Evolutionary conservation across 2,888 invertebrate species (phyloP).

Genomic region (Drosophila neonasuta): DNA sequence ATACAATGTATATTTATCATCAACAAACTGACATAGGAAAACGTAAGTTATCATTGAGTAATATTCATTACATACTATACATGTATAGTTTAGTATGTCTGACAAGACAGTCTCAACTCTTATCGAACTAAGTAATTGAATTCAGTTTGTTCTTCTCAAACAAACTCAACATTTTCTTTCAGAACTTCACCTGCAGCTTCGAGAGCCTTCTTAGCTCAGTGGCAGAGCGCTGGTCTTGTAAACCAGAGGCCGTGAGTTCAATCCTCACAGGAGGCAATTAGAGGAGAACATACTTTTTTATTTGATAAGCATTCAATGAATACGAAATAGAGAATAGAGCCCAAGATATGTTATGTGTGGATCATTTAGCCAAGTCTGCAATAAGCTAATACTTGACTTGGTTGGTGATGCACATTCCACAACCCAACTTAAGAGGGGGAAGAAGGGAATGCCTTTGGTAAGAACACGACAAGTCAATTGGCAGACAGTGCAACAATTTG

Average conservation of each 20-base stretch:
- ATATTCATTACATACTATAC: too few relatives aligned
- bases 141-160: neutral
- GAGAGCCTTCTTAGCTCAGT: slow-evolving; percentile 92
- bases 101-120: neutral
- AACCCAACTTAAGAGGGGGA: neutral
- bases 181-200: rapidly evolving
- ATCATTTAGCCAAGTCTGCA: slow-evolving; percentile 8
- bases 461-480: slow-evolving; percentile 61
- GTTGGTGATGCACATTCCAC: neutral
- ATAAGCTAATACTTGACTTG: slow-evolving; percentile 14
- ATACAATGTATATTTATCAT: too few relatives aligned
- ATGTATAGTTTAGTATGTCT: too few relatives aligned
- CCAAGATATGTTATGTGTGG: neutral
- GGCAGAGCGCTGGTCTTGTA: slow-evolving; percentile 96
- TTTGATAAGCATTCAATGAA: too few relatives aligned
- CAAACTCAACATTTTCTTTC: neutral
- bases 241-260: slow-evolving; percentile 96
- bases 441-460: slow-evolving; percentile 21
- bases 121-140: slow-evolving; percentile 23
- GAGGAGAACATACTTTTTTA: neutral
- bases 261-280: slow-evolving; percentile 91
- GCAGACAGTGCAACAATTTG: slow-evolving; percentile 46
- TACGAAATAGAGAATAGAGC: neutral
- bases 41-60: too few relatives aligned
- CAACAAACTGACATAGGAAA: too few relatives aligned